phyloP scores from a whole-genome alignment of 2,888 invertebrate genomes.

The Chymomyza fuscimana region DNA sequence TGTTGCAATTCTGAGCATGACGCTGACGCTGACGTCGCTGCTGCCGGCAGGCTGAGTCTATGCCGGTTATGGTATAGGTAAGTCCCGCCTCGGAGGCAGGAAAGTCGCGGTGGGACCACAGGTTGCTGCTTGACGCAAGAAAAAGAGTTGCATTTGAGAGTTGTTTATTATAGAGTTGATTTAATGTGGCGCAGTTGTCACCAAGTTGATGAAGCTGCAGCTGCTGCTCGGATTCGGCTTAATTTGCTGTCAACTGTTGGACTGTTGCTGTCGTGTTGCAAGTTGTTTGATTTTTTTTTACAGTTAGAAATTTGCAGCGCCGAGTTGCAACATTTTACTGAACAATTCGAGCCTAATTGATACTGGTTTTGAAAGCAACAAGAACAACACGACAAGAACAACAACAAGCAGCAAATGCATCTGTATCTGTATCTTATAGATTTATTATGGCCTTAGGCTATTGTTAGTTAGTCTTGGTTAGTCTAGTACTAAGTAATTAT shows the following conservation, averaged over 20 bases:
- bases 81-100: conserved; percentile 78
- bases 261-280: conserved; percentile 25
- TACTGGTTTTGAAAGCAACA: conserved; percentile 46
- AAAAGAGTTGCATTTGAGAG: conserved; percentile 18
- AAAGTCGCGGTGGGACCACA: conserved; percentile 78
- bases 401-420: conserved; percentile 28
- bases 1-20: conserved; percentile 63
- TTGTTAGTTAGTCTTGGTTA: conserved; percentile 8
- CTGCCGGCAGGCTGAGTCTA: conserved; percentile 60
- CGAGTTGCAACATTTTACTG: conserved; percentile 19
- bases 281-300: conserved; percentile 51
- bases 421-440: conserved; percentile 38
- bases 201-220: conserved; percentile 15
- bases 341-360: conserved; percentile 44
- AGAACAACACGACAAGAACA: conserved; percentile 43
- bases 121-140: conserved; percentile 41
- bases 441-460: conserved; percentile 56
- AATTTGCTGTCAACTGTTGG: conserved; percentile 39
- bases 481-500: conserved; percentile 20
- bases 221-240: conserved; percentile 21
- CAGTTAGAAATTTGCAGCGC: conserved; percentile 57
- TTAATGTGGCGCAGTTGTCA: conserved; percentile 38
- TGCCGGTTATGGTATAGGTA: conserved; percentile 78
- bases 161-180: conserved; percentile 30
- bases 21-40: conserved; percentile 65